Evolutionary conservation across 2,113 vertebrate genomes (phyloP).

Genomic region (Lathamus discolor): DNA sequence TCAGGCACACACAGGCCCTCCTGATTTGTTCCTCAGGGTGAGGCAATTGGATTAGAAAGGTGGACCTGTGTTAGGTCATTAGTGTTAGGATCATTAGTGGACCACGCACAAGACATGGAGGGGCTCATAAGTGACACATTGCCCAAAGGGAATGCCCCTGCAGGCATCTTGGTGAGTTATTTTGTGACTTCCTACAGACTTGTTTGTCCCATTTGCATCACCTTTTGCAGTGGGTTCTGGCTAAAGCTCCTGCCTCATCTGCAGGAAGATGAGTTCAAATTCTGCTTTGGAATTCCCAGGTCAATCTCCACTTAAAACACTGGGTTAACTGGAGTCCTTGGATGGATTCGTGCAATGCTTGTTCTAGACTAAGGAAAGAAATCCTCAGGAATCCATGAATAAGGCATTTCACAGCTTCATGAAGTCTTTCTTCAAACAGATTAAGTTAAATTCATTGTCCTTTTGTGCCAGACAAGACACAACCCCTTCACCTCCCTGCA

Average conservation of each 20-base stretch:
- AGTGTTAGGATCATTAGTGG: neutral
- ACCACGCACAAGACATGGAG: rapidly evolving
- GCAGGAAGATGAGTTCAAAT: neutral
- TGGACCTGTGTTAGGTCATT: neutral
- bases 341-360: neutral
- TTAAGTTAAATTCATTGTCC: neutral
- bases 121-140: rapidly evolving
- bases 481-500: neutral
- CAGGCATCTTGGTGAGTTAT: neutral
- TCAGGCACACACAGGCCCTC: neutral
- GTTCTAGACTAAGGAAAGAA: neutral
- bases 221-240: neutral
- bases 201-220: neutral
- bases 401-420: neutral
- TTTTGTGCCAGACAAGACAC: neutral
- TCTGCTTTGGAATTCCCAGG: neutral
- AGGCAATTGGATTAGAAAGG: neutral
- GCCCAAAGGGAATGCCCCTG: neutral
- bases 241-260: neutral
- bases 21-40: neutral
- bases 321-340: neutral
- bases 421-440: neutral
- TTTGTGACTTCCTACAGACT: neutral
- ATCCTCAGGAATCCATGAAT: neutral
- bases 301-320: neutral